A percentile compares a stretch with the other conserved stretches of the same genome.
Evolutionary conservation across 2,113 vertebrate species (phyloP).

Genomic region (Coregonus clupeaformis): DNA sequence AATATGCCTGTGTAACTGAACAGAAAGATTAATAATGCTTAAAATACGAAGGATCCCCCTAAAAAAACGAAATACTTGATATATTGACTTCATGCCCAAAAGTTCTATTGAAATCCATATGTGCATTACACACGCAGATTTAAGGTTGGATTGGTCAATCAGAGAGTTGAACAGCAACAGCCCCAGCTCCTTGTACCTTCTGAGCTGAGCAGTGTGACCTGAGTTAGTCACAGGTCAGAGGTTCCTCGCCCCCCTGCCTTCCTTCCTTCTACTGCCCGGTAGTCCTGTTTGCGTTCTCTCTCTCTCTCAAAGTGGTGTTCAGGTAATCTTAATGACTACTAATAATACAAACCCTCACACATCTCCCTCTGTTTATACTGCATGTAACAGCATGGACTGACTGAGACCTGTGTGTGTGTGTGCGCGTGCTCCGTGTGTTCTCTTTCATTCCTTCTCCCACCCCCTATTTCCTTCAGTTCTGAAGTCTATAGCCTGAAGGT

Average conservation of each 20-base stretch:
- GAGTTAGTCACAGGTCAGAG: slow-evolving; percentile 63
- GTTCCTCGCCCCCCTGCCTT: slow-evolving; percentile 65
- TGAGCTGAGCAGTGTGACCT: slow-evolving; percentile 64
- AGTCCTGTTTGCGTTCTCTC: slow-evolving; percentile 73
- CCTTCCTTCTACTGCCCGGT: slow-evolving; percentile 35
- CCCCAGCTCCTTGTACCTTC: slow-evolving; percentile 58
- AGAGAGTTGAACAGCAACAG: background rate
- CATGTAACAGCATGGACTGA: slow-evolving; percentile 57
- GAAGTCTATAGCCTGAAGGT: slow-evolving; percentile 63
- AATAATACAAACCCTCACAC: slow-evolving; percentile 69
- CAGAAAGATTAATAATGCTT: too few species aligned
- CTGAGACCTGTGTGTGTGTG: slow-evolving; percentile 12
- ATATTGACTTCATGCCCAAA: too few species aligned
- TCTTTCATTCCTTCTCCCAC: slow-evolving; percentile 58
- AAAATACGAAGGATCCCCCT: too few species aligned
- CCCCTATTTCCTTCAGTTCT: slow-evolving; percentile 59
- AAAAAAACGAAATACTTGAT: too few species aligned
- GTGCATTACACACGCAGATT: background rate
- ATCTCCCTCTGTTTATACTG: slow-evolving; percentile 62
- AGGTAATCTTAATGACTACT: slow-evolving; percentile 68
- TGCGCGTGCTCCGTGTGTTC: background rate
- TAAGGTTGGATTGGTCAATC: background rate
- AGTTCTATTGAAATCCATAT: background rate
- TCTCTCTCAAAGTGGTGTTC: slow-evolving; percentile 64
- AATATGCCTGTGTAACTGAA: too few species aligned